These are phyloP conservation scores for Frieseomelitta varia DNA, from an alignment of 1,140 invertebrate genomes.

Conservation along the genomic window DNA sequence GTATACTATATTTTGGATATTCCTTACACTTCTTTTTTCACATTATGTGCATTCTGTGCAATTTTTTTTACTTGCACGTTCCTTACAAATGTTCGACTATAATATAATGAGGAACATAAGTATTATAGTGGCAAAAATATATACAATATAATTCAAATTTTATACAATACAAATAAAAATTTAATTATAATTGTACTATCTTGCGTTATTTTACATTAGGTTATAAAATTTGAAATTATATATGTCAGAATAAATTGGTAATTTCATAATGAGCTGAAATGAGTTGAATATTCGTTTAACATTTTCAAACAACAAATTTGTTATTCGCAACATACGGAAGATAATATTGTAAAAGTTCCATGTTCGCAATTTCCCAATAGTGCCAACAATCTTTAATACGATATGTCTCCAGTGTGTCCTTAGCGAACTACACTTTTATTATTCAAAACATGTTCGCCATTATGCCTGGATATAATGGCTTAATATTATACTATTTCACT, in stretches of 20 bases:
- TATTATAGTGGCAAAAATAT: too few species aligned
- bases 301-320: neutral
- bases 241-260: neutral
- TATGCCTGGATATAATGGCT: neutral
- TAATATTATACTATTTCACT: neutral
- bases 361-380: neutral
- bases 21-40: too few species aligned
- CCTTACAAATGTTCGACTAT: too few species aligned
- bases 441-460: neutral
- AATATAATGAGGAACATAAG: too few species aligned
- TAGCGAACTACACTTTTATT: neutral
- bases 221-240: too few species aligned
- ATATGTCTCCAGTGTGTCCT: neutral
- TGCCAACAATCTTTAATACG: neutral
- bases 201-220: too few species aligned
- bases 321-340: neutral
- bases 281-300: neutral
- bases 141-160: too few species aligned
- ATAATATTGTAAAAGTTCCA: neutral
- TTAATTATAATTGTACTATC: too few species aligned
- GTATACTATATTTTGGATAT: too few species aligned
- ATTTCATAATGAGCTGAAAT: neutral
- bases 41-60: too few species aligned
- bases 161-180: too few species aligned
- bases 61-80: too few species aligned